Base-by-base conservation (phyloP, 2,888 invertebrate genomes). In the Sthenelais limicola region DNA sequence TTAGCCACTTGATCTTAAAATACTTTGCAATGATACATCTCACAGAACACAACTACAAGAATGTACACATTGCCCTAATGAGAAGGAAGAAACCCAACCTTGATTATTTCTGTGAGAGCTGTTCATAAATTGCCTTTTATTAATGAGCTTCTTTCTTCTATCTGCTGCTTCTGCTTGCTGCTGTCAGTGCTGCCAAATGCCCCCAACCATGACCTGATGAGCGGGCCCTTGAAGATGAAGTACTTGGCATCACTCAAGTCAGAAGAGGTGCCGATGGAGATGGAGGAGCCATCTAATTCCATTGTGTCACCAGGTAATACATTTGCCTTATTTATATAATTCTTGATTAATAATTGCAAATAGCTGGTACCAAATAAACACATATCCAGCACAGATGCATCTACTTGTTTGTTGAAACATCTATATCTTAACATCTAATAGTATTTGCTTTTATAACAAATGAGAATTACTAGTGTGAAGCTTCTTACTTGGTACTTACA, bases 211-310 rank as follows among this genome's bases (percentile, higher is more conserved):
- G 62, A 38, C 26, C 24, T 3, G 7, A 38, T 62, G 12, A 62
- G 62, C 21, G 38, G 38, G 26, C 62, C 35, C 7, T 21, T 62
- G 62, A 26, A 15, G 38, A 18, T 62, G 62, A 62, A 62, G 38
- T 15, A 38, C 38, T 21, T 21, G 9, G 24, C 35, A n/a, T 21
- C 35, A 9, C 38, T 62, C 24, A 62, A 62, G 38, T 38, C 62
- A 21, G 62, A 62, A 38, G 62, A 62, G 38, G 62, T 62, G 18
- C 62, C 62, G n/a, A 62, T 62, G 62, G 62, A 62, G 21, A 62
- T 62, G 62, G 62, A 62, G 12, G 62, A 62, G 43, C n/a, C 51
- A 21, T n/a, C 62, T 26, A 33, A 35, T 15, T 15, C 62, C 7
- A 38, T 35, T 38, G 62, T 62, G 38, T 62, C 62, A 12, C 62